These are phyloP conservation scores for Marisa cornuarietis DNA, from an alignment of 1,140 invertebrate genomes.

Conservation along the genomic window DNA sequence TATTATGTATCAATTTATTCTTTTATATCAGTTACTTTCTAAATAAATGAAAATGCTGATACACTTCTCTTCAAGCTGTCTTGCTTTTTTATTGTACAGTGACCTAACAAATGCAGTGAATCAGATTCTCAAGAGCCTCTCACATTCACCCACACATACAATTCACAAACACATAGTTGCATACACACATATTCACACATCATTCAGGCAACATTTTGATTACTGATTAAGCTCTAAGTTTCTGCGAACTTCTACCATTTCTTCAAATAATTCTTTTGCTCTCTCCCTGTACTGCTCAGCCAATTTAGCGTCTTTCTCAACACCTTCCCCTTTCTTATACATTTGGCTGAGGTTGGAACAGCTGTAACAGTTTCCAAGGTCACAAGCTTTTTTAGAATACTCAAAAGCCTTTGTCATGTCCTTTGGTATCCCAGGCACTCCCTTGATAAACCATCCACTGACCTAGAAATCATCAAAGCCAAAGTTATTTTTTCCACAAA, in stretches of 20 bases:
- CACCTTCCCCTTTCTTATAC: slow-evolving; percentile 75
- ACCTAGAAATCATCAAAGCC: slow-evolving; percentile 63
- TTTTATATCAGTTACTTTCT: too few relatives aligned
- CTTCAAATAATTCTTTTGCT: slow-evolving; percentile 76
- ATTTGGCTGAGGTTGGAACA: slow-evolving; percentile 88
- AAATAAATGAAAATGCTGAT: too few relatives aligned
- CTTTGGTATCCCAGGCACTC: slow-evolving; percentile 70
- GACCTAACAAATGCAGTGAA: too few relatives aligned
- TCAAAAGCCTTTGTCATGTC: slow-evolving; percentile 81
- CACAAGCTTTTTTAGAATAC: slow-evolving; percentile 79
- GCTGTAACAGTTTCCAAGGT: slow-evolving; percentile 81
- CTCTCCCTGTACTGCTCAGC: slow-evolving; percentile 78
- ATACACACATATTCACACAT: background rate
- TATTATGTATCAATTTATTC: too few relatives aligned
- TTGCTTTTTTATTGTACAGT: too few relatives aligned
- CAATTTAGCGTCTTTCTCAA: slow-evolving; percentile 75
- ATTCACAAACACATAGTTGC: background rate
- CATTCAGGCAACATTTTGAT: background rate
- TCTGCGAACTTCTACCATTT: slow-evolving; percentile 63
- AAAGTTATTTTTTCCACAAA: background rate
- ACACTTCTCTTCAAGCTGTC: too few relatives aligned
- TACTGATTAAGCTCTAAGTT: slow-evolving; percentile 59
- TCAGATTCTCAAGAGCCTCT: background rate
- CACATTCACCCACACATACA: background rate
- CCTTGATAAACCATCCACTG: slow-evolving; percentile 80